A percentile compares a stretch with the other conserved stretches of the same genome.
phyloP scores from a whole-genome alignment of 2,888 invertebrate genomes.

The Chrysotoxum bicinctum region DNA sequence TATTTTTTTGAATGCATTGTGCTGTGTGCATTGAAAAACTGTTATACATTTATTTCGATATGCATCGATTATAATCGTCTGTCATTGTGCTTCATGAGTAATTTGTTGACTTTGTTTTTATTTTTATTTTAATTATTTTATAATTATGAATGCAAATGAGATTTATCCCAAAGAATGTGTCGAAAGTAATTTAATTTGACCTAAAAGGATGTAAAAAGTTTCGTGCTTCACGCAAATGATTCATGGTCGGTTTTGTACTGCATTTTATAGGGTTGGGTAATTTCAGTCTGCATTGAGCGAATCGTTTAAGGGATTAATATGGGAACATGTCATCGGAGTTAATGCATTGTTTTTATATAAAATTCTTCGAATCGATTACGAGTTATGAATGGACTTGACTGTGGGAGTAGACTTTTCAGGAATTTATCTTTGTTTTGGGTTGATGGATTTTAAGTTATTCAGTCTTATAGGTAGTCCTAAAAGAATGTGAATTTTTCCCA shows the following conservation, averaged over 20 bases:
- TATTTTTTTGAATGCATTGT: background rate
- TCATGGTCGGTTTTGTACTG: background rate
- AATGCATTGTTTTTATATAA: background rate
- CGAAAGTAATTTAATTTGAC: background rate
- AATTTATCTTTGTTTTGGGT: no score
- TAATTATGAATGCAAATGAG: conserved; percentile 13
- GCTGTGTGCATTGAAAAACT: conserved; percentile 4
- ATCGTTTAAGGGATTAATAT: background rate
- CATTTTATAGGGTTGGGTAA: background rate
- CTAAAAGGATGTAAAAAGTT: background rate
- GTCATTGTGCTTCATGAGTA: conserved; percentile 52
- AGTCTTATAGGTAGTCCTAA: no score
- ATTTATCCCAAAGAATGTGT: background rate
- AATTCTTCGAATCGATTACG: background rate
- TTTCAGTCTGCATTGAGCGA: background rate
- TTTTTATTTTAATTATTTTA: background rate
- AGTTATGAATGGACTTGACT: background rate
- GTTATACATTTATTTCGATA: conserved; percentile 50
- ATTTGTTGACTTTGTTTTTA: background rate
- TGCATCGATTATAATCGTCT: conserved; percentile 31
- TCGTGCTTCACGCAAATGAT: background rate
- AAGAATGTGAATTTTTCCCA: no score
- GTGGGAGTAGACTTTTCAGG: background rate
- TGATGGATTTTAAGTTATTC: no score
- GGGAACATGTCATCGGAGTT: background rate